Conservation (phyloP, 2,888 invertebrate genomes). For the Microctonus aethiopoides region DNA sequence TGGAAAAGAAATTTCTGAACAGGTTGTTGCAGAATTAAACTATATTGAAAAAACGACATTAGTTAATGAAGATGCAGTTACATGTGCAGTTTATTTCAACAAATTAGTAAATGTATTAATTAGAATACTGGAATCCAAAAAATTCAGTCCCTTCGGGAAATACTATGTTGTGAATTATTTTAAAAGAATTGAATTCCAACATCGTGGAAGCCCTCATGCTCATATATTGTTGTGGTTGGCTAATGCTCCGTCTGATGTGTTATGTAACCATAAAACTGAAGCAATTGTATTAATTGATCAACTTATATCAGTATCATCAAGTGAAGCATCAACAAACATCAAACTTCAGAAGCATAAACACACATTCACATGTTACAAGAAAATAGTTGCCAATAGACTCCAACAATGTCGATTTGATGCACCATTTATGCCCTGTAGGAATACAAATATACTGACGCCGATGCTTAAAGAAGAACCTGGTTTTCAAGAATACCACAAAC, state of each 20-base stretch:
- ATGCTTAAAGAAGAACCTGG: constrained; percentile 37
- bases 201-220: constrained; percentile 62
- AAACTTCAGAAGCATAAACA: constrained; percentile 52
- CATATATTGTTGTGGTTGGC: constrained; percentile 64
- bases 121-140: constrained; percentile 51
- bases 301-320: constrained; percentile 46
- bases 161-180: constrained; percentile 47
- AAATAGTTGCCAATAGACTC: constrained; percentile 34
- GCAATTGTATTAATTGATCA: constrained; percentile 48
- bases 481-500: constrained; percentile 26
- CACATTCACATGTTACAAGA: constrained; percentile 54
- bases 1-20: constrained; percentile 9
- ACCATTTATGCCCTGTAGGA: constrained; percentile 51
- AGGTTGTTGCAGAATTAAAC: not conserved
- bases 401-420: constrained; percentile 55
- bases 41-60: constrained; percentile 31
- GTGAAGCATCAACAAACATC: constrained; percentile 48
- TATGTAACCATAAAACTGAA: constrained; percentile 35
- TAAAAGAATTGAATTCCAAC: constrained; percentile 61
- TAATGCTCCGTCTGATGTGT: constrained; percentile 51
- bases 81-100: constrained; percentile 58
- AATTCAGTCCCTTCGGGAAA: constrained; percentile 53
- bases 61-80: constrained; percentile 51
- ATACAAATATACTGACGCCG: constrained; percentile 48
- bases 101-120: constrained; percentile 56